A percentile compares a stretch with the other conserved stretches of the same genome.
These are phyloP conservation scores for Scaptomyza flava DNA, from an alignment of 2,888 invertebrate species.

Conservation along the genomic window DNA sequence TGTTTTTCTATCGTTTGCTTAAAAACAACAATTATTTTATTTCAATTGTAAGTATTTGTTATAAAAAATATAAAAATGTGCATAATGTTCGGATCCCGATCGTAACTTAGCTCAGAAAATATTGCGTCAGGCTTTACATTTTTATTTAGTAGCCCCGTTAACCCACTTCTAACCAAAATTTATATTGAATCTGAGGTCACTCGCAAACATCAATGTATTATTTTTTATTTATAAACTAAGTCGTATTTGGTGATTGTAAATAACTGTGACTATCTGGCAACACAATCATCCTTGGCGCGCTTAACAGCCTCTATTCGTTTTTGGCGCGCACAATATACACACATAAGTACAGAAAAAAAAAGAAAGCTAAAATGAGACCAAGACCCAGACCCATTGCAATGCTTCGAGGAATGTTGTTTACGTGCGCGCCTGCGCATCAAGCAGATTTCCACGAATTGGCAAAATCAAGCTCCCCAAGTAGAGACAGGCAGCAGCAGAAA, in stretches of 20 bases:
- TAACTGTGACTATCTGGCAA: conserved; percentile 34
- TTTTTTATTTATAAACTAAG: not conserved
- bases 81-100: not conserved
- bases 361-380: conserved; percentile 19
- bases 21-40: too few relatives aligned
- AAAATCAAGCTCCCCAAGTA: conserved; percentile 49
- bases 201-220: conserved; percentile 1
- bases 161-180: conserved; percentile 51
- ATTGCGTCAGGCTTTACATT: conserved; percentile 51
- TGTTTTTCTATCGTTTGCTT: too few relatives aligned
- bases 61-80: not conserved
- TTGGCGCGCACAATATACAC: conserved; percentile 60
- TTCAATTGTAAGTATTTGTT: too few relatives aligned
- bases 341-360: conserved; percentile 5
- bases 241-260: conserved; percentile 1
- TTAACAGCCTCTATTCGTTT: conserved; percentile 47
- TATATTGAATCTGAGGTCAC: conserved; percentile 13
- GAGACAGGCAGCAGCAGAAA: conserved; percentile 21
- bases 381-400: conserved; percentile 53
- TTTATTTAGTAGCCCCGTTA: conserved; percentile 40
- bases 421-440: conserved; percentile 76
- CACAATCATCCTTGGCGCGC: conserved; percentile 41
- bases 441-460: conserved; percentile 66
- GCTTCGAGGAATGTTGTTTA: conserved; percentile 74
- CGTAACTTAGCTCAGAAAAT: conserved; percentile 34